Conservation (phyloP, 2,888 invertebrate species). For the Ptilodon capucinus region DNA sequence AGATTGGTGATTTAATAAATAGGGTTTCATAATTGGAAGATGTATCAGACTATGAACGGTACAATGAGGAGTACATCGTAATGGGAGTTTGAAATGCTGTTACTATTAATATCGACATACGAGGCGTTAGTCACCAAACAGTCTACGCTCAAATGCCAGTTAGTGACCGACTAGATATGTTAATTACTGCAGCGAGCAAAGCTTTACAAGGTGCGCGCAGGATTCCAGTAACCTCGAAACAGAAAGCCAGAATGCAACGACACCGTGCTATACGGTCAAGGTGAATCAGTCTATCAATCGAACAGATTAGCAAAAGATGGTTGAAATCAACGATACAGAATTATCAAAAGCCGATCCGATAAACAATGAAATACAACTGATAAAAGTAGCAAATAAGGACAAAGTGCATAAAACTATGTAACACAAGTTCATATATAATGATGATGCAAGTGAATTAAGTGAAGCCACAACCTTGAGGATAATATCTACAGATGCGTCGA, state of each 20-base stretch:
- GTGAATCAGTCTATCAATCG: conserved; percentile 51
- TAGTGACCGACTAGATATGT: conserved; percentile 43
- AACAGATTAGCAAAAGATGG: conserved; percentile 30
- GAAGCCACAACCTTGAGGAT: conserved; percentile 33
- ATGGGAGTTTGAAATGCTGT: neutral
- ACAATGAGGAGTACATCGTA: conserved; percentile 10
- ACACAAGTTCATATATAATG: conserved; percentile 21
- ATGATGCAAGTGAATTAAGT: conserved; percentile 27
- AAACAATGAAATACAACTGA: conserved; percentile 31
- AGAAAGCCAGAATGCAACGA: conserved; percentile 62
- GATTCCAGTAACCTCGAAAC: conserved; percentile 66
- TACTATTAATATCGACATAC: conserved; percentile 14
- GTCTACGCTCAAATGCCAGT: conserved; percentile 39
- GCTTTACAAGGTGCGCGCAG: conserved; percentile 46
- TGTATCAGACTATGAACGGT: conserved; percentile 4
- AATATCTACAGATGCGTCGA: conserved; percentile 48
- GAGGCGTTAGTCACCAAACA: conserved; percentile 36
- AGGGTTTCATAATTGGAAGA: conserved; percentile 14
- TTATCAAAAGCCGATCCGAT: conserved; percentile 27
- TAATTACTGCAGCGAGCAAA: conserved; percentile 39
- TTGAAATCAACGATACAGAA: conserved; percentile 22
- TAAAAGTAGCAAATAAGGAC: conserved; percentile 25
- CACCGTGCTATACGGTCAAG: conserved; percentile 65
- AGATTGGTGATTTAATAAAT: neutral
- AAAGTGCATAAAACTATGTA: conserved; percentile 23